Percentiles rank a stretch among this genome's conserved stretches.
Conservation (phyloP, 2,797 vertebrate genomes). For the Hydrophis major region DNA sequence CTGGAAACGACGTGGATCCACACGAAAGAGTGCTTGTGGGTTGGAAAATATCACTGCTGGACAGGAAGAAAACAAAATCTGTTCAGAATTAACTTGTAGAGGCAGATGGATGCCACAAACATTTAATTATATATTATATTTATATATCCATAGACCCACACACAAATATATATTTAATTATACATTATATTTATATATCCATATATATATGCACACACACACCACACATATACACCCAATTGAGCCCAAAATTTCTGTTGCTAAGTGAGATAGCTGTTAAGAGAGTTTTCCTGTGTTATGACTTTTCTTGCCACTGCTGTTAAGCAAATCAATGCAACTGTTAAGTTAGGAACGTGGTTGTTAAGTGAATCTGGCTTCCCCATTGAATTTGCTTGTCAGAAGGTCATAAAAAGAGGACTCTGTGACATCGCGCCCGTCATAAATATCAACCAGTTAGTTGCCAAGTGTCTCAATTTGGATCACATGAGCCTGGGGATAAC, state of each 20-base stretch:
- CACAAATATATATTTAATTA: too few species aligned
- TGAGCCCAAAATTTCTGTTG: neutral
- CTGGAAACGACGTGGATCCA: neutral
- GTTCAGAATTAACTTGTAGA: neutral
- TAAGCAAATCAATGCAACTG: neutral
- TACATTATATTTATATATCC: too few species aligned
- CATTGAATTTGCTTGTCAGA: neutral
- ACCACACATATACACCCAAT: too few species aligned
- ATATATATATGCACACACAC: too few species aligned
- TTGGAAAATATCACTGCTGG: neutral
- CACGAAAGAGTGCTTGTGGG: neutral
- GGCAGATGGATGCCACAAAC: neutral
- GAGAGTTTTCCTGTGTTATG: neutral
- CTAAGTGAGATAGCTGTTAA: neutral
- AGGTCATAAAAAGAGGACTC: neutral
- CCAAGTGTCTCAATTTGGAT: neutral
- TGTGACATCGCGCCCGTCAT: fast-evolving
- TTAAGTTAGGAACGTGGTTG: neutral
- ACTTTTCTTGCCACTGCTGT: neutral
- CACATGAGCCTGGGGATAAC: neutral
- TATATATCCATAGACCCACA: too few species aligned
- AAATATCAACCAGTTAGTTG: neutral
- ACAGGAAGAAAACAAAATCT: neutral
- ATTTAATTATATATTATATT: neutral
- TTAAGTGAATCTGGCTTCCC: too few species aligned